A percentile compares a stretch with the other conserved stretches of the same genome.
These are phyloP conservation scores for Hyposoter didymator DNA, from an alignment of 2,888 invertebrate species.

Conservation along the genomic window DNA sequence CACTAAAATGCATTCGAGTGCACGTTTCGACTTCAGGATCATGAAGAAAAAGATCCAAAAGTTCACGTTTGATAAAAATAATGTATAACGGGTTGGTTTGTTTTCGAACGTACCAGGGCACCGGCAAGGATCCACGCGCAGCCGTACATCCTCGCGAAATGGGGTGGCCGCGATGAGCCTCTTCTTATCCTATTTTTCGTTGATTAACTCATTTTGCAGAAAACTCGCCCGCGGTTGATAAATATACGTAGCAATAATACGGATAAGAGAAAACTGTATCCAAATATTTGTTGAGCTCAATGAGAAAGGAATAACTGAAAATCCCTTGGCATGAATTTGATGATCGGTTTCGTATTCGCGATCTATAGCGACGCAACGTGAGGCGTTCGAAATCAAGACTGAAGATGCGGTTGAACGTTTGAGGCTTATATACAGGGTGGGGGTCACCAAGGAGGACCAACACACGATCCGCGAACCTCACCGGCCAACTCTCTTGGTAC, in stretches of 20 bases:
- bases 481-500: slow-evolving; percentile 73
- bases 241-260: slow-evolving; percentile 7
- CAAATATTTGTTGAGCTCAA: slow-evolving; percentile 10
- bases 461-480: slow-evolving; percentile 67
- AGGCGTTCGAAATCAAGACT: slow-evolving; percentile 80
- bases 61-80: background rate
- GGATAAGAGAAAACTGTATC: slow-evolving; percentile 12
- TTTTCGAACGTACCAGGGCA: slow-evolving; percentile 77
- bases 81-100: background rate
- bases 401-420: slow-evolving; percentile 78
- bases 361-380: slow-evolving; percentile 73
- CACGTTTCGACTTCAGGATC: background rate
- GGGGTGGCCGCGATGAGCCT: slow-evolving; percentile 62
- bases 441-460: slow-evolving; percentile 76
- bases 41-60: background rate
- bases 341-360: slow-evolving; percentile 65
- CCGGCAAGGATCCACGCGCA: slow-evolving; percentile 73
- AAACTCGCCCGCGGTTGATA: slow-evolving; percentile 48
- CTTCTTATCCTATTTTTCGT: slow-evolving; percentile 58
- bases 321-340: slow-evolving; percentile 45
- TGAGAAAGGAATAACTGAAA: slow-evolving; percentile 19
- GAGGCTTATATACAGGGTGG: slow-evolving; percentile 81
- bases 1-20: background rate
- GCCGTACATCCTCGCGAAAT: slow-evolving; percentile 75
- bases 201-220: slow-evolving; percentile 67